Conservation (phyloP, 64 coral and sea anemone species). For the Trachythela sp. region DNA sequence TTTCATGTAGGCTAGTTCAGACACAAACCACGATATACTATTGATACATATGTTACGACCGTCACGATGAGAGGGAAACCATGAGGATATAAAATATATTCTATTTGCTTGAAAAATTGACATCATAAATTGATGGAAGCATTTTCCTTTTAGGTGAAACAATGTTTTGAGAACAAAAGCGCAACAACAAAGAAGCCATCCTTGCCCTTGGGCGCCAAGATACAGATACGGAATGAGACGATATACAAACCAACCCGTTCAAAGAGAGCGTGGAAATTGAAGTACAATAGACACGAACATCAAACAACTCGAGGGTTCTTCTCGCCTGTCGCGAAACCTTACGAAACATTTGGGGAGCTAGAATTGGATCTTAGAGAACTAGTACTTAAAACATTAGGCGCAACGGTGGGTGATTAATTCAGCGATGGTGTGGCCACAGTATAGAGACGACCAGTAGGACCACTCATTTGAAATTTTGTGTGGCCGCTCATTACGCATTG, state of each 20-base stretch:
- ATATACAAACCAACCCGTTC: neutral
- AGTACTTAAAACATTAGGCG: neutral
- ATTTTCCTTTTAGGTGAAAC: neutral
- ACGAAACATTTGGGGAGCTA: neutral
- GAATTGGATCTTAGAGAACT: slow-evolving; percentile 5
- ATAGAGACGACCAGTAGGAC: too few relatives aligned
- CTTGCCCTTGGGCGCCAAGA: neutral
- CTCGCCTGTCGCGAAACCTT: neutral
- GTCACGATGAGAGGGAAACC: too few relatives aligned
- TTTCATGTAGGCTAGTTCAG: too few relatives aligned
- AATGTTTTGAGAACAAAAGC: slow-evolving; percentile 9
- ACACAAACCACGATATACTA: too few relatives aligned
- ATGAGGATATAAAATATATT: too few relatives aligned
- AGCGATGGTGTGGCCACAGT: neutral
- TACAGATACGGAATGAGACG: slow-evolving; percentile 7
- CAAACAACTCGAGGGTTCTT: neutral
- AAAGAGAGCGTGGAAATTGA: neutral
- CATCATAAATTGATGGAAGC: too few relatives aligned
- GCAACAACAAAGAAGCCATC: neutral
- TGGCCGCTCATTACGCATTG: too few relatives aligned
- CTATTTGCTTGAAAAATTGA: too few relatives aligned
- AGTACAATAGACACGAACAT: neutral
- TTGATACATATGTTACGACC: too few relatives aligned
- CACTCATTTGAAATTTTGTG: too few relatives aligned
- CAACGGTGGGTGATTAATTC: neutral